phyloP scores from a whole-genome alignment of 2,888 invertebrate genomes.

The Dusona sp. region DNA sequence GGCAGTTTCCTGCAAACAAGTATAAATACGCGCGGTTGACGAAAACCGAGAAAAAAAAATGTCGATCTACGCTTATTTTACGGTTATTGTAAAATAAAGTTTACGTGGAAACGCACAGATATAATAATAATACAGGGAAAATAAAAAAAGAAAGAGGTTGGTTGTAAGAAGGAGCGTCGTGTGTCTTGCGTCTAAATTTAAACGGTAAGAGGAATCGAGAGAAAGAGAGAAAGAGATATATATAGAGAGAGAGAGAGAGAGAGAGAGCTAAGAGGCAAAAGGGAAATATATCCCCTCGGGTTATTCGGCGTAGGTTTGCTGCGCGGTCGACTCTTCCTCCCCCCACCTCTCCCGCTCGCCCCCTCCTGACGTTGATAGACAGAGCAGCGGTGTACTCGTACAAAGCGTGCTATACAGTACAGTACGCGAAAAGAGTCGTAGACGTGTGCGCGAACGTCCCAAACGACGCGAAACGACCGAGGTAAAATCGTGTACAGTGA shows the following conservation, averaged over 20 bases:
- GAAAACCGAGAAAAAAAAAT: slow-evolving; percentile 38
- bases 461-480: slow-evolving; percentile 28
- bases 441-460: slow-evolving; percentile 59
- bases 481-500: slow-evolving; percentile 37
- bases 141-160: slow-evolving; percentile 49
- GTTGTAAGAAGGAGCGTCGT: slow-evolving; percentile 69
- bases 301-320: slow-evolving; percentile 74
- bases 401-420: slow-evolving; percentile 41
- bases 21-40: slow-evolving; percentile 14
- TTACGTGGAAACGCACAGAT: slow-evolving; percentile 55
- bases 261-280: slow-evolving; percentile 62
- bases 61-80: slow-evolving; percentile 60
- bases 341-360: slow-evolving; percentile 10
- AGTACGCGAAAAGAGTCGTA: slow-evolving; percentile 58
- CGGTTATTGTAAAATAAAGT: slow-evolving; percentile 60
- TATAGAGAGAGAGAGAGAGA: slow-evolving; percentile 41
- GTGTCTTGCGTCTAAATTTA: slow-evolving; percentile 69
- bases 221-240: slow-evolving; percentile 23
- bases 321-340: slow-evolving; percentile 70
- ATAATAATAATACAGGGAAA: slow-evolving; percentile 33
- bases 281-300: slow-evolving; percentile 73
- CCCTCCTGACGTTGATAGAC: slow-evolving; percentile 53
- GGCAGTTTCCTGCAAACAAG: slow-evolving; percentile 1
- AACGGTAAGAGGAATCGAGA: slow-evolving; percentile 65
- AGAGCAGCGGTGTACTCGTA: slow-evolving; percentile 43